Evolutionary conservation across 2,113 vertebrate species (phyloP), one percentile per base, ranked within the genome.

Genomic region (Oncorhynchus mykiss): DNA sequence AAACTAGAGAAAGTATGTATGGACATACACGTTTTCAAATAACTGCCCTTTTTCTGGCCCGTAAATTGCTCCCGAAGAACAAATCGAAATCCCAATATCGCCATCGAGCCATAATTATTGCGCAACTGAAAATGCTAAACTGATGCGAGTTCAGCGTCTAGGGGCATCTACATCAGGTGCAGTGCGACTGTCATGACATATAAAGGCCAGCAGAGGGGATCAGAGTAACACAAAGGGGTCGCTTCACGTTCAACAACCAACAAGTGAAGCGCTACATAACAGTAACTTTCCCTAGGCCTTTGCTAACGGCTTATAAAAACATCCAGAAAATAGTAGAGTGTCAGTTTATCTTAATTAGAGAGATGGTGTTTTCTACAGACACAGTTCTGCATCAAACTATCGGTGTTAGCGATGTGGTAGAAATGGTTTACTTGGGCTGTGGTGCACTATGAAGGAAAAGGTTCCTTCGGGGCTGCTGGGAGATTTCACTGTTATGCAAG

Each of bases 401-500:
- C 59, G 0, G n/a, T 62, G n/a, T 62, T 22, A 5, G n/a, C 59
- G 2, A 22, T 62, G 6, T 62, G n/a, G 59, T 22, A 62, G n/a
- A 7, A 24, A 16, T 11, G 9, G 59, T n/a, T n/a, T 62, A 7
- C 5, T 22, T 62, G 59, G 39, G 59, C 16, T 24, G 59, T 62
- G 59, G 7, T 24, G n/a, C 8, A 62, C 20, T 62, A 62, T 7
- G 49, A 51, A 54, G 51, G 5, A 54, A 34, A 31, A 67, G 51
- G 13, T 51, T 75, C 24, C 18, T 66, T 64, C 45, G 24, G 9
- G 14, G 22, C 59, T 54, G 73, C 25, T 7, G 11, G 66, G 71
- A 59, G 18, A 45, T 34, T 74, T 70, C 34, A 45, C 34, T 76
- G 74, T 60, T 29, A 70, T 39, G 12, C 49, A 20, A 54, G 24